phyloP scores from a whole-genome alignment of 1,140 invertebrate genomes.

The Eumeta japonica region DNA sequence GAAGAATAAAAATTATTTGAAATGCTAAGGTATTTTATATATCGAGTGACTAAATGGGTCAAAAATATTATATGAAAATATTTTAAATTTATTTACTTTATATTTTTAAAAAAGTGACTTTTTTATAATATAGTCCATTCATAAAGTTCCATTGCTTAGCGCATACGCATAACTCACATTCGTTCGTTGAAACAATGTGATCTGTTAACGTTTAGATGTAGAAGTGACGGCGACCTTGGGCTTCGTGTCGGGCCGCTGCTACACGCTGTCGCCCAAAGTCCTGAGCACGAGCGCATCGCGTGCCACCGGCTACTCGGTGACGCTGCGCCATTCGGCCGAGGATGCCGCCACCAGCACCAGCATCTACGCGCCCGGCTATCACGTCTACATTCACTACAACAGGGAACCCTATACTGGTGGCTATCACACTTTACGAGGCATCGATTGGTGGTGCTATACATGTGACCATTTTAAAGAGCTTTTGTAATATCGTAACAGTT shows the following conservation, averaged over 20 bases:
- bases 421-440: background rate
- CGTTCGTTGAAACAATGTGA: background rate
- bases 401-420: constrained; percentile 49
- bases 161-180: background rate
- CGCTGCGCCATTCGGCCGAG: constrained; percentile 30
- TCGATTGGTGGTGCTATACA: no score
- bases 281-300: constrained; percentile 22
- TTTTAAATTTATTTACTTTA: no score
- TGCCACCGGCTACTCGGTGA: constrained; percentile 40
- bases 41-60: no score
- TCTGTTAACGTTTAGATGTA: constrained; percentile 21
- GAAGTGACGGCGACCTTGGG: constrained; percentile 39
- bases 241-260: constrained; percentile 56
- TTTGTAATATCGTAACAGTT: no score
- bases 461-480: no score
- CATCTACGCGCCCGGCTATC: constrained; percentile 40
- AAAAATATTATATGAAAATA: no score
- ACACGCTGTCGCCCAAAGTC: constrained; percentile 52
- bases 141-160: background rate
- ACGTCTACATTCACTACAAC: constrained; percentile 45
- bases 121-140: no score
- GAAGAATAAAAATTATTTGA: no score
- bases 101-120: no score
- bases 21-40: no score
- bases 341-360: constrained; percentile 28